These are phyloP conservation scores for Salvelinus namaycush DNA, from an alignment of 2,113 vertebrate species.

Conservation along the genomic window DNA sequence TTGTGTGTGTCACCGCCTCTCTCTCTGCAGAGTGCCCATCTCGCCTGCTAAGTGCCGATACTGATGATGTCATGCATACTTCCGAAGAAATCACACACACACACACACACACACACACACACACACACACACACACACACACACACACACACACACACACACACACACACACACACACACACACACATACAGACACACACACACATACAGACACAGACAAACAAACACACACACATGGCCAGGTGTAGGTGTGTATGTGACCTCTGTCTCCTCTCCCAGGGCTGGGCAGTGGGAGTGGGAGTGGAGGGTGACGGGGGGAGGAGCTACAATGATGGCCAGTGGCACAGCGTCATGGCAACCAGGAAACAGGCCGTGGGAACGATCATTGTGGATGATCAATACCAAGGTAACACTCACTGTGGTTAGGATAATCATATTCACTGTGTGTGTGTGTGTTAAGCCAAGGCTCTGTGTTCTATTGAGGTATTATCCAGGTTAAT, in stretches of 20 bases:
- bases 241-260: constrained; percentile 3
- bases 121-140: too few species aligned
- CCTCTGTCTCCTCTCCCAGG: constrained; percentile 63
- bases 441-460: constrained; percentile 48
- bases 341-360: constrained; percentile 84
- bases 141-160: too few species aligned
- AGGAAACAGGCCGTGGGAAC: constrained; percentile 82
- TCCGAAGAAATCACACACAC: constrained; percentile 32
- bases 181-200: too few species aligned
- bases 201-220: too few species aligned
- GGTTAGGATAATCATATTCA: constrained; percentile 26
- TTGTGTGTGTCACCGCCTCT: constrained; percentile 10
- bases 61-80: constrained; percentile 65
- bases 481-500: constrained; percentile 74
- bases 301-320: constrained; percentile 78
- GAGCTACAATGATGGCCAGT: constrained; percentile 83
- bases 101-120: too few species aligned
- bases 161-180: too few species aligned
- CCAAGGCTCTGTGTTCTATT: constrained; percentile 34
- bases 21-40: constrained; percentile 60
- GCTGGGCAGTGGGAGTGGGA: constrained; percentile 82
- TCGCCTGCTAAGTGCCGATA: constrained; percentile 65
- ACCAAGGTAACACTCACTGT: constrained; percentile 75
- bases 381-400: constrained; percentile 84
- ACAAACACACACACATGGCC: too few species aligned